A percentile compares a stretch with the other conserved stretches of the same genome.
These are phyloP conservation scores for Drosophila falleni DNA, from an alignment of 2,888 invertebrate genomes.

Conservation along the genomic window DNA sequence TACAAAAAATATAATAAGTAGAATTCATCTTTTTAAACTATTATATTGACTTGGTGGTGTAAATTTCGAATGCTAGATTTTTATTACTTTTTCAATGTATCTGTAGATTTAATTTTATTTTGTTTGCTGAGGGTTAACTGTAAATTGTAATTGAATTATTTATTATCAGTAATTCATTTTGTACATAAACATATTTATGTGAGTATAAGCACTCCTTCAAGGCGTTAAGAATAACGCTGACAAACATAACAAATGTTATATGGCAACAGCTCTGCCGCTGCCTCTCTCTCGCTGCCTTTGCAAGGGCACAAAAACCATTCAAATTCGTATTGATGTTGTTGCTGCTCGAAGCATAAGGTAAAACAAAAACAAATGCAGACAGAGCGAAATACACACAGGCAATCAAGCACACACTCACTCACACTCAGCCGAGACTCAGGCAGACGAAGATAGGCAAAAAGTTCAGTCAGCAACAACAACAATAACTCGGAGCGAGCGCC, in stretches of 20 bases:
- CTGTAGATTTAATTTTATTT: not conserved
- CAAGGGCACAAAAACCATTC: constrained; percentile 52
- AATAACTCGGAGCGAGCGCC: constrained; percentile 17
- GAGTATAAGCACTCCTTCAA: constrained; percentile 23
- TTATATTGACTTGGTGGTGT: no score
- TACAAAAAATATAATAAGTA: no score
- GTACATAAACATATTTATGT: constrained; percentile 14
- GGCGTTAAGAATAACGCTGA: constrained; percentile 32
- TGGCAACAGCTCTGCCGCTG: not conserved
- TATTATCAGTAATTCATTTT: constrained; percentile 9
- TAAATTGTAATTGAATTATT: constrained; percentile 17
- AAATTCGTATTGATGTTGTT: constrained; percentile 37
- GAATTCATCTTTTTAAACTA: no score
- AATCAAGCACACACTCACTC: constrained; percentile 9
- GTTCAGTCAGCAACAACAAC: constrained; percentile 30
- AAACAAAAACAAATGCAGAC: constrained; percentile 53
- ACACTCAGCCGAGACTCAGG: constrained; percentile 30
- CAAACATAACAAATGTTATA: constrained; percentile 30
- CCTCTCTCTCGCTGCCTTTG: constrained; percentile 20
- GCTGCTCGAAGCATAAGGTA: constrained; percentile 52
- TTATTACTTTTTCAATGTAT: not conserved
- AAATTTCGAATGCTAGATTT: not conserved
- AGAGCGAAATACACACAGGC: constrained; percentile 13
- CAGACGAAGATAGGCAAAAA: constrained; percentile 39
- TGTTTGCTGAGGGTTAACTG: not conserved